Percentiles rank a stretch among this genome's conserved stretches.
Evolutionary conservation across 2,797 vertebrate species (phyloP).

Genomic region (Pseudomugil gertrudae): DNA sequence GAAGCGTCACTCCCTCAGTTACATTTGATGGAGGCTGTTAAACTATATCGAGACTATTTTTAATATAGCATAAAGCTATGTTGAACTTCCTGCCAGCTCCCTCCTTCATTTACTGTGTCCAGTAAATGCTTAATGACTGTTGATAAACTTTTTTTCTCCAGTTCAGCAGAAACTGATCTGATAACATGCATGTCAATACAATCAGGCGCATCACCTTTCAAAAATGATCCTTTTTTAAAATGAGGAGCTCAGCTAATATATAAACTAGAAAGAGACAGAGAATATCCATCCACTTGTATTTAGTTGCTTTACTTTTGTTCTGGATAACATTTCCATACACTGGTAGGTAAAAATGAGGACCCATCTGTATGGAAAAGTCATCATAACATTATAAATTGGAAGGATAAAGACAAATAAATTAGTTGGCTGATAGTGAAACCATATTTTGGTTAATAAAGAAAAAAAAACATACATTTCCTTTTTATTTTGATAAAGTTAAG

Average conservation of each 20-base stretch:
- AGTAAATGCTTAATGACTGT: background rate
- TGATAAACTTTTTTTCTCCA: background rate
- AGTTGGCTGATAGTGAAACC: background rate
- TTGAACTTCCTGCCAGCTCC: background rate
- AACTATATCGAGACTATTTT: background rate
- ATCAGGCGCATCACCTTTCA: background rate
- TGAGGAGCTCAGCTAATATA: background rate
- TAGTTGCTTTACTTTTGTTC: background rate
- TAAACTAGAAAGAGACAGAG: background rate
- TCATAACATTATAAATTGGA: background rate
- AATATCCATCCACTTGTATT: background rate
- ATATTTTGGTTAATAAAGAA: background rate
- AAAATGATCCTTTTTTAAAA: background rate
- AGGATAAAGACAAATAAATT: background rate
- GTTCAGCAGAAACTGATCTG: background rate
- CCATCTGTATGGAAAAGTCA: background rate
- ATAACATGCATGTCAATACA: background rate
- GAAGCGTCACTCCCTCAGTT: background rate
- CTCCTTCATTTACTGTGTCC: background rate
- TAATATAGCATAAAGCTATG: background rate
- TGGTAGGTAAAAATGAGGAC: background rate
- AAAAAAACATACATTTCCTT: background rate
- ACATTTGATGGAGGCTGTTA: slow-evolving; percentile 1
- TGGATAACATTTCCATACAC: background rate
- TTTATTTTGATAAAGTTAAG: background rate